Evolutionary conservation across 2,797 vertebrate species (phyloP).

Genomic region (Crocodylus rhombifer): DNA sequence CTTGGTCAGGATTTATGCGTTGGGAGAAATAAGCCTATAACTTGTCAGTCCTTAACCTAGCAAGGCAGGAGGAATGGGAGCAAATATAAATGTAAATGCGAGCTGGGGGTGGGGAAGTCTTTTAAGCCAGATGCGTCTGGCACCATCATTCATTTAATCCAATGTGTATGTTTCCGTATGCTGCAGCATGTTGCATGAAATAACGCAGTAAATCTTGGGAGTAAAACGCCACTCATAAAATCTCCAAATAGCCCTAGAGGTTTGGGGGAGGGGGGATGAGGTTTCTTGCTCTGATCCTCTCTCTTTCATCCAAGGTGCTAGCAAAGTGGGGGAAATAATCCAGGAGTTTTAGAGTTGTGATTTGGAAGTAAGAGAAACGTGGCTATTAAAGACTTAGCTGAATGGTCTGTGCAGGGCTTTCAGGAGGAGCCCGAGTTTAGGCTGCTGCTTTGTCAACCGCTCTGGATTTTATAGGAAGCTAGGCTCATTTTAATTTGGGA

Average conservation of each 20-base stretch:
- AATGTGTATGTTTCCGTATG: neutral
- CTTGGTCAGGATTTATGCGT: neutral
- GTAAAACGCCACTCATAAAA: neutral
- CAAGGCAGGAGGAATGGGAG: neutral
- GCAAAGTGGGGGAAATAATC: neutral
- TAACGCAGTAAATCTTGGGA: rapidly evolving
- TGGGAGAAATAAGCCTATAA: neutral
- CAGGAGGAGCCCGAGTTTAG: neutral
- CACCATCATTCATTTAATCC: neutral
- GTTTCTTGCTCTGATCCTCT: neutral
- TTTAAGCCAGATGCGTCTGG: neutral
- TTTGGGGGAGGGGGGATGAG: neutral
- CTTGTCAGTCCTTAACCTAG: neutral
- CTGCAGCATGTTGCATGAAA: neutral
- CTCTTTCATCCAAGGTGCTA: neutral
- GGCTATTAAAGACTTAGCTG: neutral
- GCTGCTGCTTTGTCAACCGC: neutral
- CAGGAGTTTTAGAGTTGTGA: neutral
- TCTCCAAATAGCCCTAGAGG: too few relatives aligned
- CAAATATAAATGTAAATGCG: neutral
- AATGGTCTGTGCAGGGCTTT: neutral
- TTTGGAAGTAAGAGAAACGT: neutral
- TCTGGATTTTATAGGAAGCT: neutral
- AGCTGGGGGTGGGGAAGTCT: neutral
- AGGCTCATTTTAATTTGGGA: neutral